Conservation (phyloP, 2,113 vertebrate species). For the Amblyopsis rosae region DNA sequence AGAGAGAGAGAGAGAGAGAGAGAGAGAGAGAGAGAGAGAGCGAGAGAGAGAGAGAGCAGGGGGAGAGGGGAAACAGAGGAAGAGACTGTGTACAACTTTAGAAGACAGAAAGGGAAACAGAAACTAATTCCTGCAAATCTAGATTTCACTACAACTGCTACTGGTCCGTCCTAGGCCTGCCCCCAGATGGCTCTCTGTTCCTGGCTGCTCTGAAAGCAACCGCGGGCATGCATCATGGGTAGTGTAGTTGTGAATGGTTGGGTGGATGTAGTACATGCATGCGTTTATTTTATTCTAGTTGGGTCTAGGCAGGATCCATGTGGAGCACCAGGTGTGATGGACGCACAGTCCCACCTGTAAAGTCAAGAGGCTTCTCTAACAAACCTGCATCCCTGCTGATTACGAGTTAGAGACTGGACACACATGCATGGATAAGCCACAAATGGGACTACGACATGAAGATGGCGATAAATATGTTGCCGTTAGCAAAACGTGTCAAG, state of each 20-base stretch:
- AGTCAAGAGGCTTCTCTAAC: conserved; percentile 12
- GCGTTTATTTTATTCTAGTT: conserved; percentile 63
- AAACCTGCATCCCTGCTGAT: conserved; percentile 24
- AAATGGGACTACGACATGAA: conserved; percentile 19
- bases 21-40: no score
- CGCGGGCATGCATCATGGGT: conserved; percentile 64
- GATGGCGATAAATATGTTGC: conserved; percentile 8
- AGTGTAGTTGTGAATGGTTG: conserved; percentile 45
- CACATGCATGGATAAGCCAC: conserved; percentile 29
- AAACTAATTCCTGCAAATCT: not conserved
- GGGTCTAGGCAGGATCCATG: conserved; percentile 69
- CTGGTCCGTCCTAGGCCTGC: not conserved
- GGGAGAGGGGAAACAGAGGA: no score
- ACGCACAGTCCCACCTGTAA: not conserved
- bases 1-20: no score
- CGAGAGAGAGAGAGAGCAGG: no score
- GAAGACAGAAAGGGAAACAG: no score
- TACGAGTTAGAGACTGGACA: conserved; percentile 25
- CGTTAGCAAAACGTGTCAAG: conserved; percentile 9
- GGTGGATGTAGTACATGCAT: conserved; percentile 61
- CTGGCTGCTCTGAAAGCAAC: conserved; percentile 18
- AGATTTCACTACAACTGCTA: conserved; percentile 6
- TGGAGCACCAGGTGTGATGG: conserved; percentile 16
- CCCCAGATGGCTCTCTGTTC: not conserved
- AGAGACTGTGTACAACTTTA: no score